Base-by-base conservation (phyloP, 2,888 invertebrate species). In the Oligia strigilis region DNA sequence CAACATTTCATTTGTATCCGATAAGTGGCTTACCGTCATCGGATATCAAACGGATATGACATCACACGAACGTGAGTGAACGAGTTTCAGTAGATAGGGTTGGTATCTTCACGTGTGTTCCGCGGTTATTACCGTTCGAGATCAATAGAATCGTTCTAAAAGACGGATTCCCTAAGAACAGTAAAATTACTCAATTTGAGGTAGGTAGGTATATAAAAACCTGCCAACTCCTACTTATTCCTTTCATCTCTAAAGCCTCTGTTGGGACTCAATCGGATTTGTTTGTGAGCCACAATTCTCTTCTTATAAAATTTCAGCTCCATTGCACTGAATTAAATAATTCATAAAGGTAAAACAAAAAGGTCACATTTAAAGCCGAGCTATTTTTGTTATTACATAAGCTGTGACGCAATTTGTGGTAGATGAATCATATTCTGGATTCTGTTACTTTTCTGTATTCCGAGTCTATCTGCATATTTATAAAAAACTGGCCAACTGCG, bases 1-100 rank as follows among this genome's bases (percentile, higher is more conserved):
- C 80, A 89, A 89, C 80, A 76, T 87, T 89, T 87, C 80, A 83
- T 87, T 87, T 81, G 88, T 86, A 86, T 87, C 85, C 82, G 78
- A 89, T 89, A 87, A 87, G 78, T 89, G 77, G 87, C 75, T 87
- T 82, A 89, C 85, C 77, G 58, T 74, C 80, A 87, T 87, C 78
- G 85, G 73, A 80, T 87, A 84, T 87, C 79, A 82, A 72, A 72
- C 73, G 84, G 87, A 89, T 84, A 87, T 87, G 75, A 87, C 87
- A 79, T 84, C 84, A 87, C 84, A 62, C 29, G 70, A 84, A 79
- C 73, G 84, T 69, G 55, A 70, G 72, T 65, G 75, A 75, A 84
- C 66, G 80, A 79, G 84, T 75, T 87, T 84, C 36, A 66, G 52
- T 40, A 72, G 40, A 78, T 70, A 23, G 65, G 55, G 40, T 66